Evolutionary conservation across 2,888 invertebrate genomes (phyloP).

Genomic region (Hirtodrosophila histrioides): DNA sequence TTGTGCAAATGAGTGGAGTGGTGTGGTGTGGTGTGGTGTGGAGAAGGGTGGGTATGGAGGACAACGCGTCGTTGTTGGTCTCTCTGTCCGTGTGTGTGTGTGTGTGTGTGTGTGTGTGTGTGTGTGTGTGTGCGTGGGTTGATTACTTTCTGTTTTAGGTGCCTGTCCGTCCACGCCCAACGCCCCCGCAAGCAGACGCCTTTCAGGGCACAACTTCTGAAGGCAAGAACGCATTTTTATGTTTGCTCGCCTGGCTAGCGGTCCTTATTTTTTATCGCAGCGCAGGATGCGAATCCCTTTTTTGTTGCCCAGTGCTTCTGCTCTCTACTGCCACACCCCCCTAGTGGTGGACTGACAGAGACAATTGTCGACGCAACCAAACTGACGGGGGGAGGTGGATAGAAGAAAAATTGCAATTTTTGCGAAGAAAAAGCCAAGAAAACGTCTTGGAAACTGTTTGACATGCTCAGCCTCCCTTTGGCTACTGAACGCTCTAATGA

Average conservation of each 20-base stretch:
- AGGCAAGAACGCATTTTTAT: slow-evolving; percentile 78
- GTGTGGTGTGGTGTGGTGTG: slow-evolving; percentile 6
- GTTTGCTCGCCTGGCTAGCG: slow-evolving; percentile 77
- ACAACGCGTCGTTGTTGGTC: slow-evolving; percentile 27
- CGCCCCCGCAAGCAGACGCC: slow-evolving; percentile 11
- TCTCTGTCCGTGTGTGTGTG: slow-evolving; percentile 14
- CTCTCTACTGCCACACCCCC: not conserved
- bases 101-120: slow-evolving; percentile 26
- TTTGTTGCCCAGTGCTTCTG: slow-evolving; percentile 11
- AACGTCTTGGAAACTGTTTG: slow-evolving; percentile 77
- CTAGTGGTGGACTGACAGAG: slow-evolving; percentile 55
- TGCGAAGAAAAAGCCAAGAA: slow-evolving; percentile 71
- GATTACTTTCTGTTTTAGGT: slow-evolving; percentile 79
- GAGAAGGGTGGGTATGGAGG: slow-evolving; percentile 2
- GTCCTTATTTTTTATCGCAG: slow-evolving; percentile 70
- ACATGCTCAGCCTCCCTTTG: slow-evolving; percentile 63
- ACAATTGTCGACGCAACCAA: slow-evolving; percentile 63
- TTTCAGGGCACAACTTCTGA: slow-evolving; percentile 61
- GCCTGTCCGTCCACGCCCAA: slow-evolving; percentile 59
- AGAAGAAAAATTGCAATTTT: slow-evolving; percentile 76
- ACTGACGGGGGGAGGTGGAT: slow-evolving; percentile 4
- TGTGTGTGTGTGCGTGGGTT: slow-evolving; percentile 65
- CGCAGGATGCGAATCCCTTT: slow-evolving; percentile 61
- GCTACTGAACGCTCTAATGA: slow-evolving; percentile 74
- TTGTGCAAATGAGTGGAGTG: slow-evolving; percentile 73